Evolutionary conservation across 2,113 vertebrate genomes (phyloP).

Genomic region (Danionella cerebrum): DNA sequence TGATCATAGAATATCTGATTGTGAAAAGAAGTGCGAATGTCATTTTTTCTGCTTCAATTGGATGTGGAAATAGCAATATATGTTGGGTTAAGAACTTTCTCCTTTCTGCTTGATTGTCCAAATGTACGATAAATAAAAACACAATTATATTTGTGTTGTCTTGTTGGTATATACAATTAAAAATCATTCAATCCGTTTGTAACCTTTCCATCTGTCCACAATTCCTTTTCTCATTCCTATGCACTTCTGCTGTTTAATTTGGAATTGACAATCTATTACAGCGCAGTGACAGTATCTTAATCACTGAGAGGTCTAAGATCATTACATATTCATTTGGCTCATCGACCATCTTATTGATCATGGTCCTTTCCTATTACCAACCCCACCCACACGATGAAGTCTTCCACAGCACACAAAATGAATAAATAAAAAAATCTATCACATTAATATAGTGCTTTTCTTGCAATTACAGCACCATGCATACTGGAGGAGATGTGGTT

Average conservation of each 20-base stretch:
- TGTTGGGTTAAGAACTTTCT: too few relatives aligned
- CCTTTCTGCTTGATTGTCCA: too few relatives aligned
- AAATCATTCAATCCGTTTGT: too few relatives aligned
- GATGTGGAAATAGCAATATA: background rate
- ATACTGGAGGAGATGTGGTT: too few relatives aligned
- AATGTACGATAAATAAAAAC: too few relatives aligned
- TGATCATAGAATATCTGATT: conserved; percentile 35
- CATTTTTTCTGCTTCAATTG: conserved; percentile 23
- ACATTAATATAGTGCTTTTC: too few relatives aligned
- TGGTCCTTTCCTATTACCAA: conserved; percentile 66
- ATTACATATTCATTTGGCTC: conserved; percentile 67
- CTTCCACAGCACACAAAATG: background rate
- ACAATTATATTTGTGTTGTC: too few relatives aligned
- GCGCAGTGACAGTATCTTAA: conserved; percentile 73
- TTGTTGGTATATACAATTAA: too few relatives aligned
- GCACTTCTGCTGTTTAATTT: background rate
- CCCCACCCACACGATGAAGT: conserved; percentile 38
- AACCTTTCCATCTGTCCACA: too few relatives aligned
- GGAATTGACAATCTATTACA: conserved; percentile 68
- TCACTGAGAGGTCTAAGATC: conserved; percentile 73
- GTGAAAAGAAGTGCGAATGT: background rate
- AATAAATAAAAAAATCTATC: too few relatives aligned
- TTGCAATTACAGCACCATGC: too few relatives aligned
- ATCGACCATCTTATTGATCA: conserved; percentile 68
- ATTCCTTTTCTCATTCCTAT: too few relatives aligned